Evolutionary conservation across 2,888 invertebrate species (phyloP), one percentile per base, ranked within the genome.

Genomic region (Oligia strigilis): DNA sequence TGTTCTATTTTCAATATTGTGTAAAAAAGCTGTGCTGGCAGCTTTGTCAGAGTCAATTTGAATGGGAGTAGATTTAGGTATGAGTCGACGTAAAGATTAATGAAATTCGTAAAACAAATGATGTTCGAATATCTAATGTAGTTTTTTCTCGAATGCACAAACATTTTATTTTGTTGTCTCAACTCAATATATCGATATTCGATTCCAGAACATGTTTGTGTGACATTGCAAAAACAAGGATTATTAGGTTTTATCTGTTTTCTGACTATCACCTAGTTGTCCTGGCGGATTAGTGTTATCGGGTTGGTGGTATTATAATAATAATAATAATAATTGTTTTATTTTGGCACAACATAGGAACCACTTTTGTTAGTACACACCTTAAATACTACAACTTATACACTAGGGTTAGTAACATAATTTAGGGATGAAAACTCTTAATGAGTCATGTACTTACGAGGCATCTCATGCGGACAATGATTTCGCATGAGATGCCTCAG

Each of bases 31-130:
- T 75, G 62, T 65, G 17, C 9, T 78, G 43, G 58, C 19, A 62
- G 71, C 73, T 75, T 69, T 23, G 52, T 69, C n/a, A 52, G 14
- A 73, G 46, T 72, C 52, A 49, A 85, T 85, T 73, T 70, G n/a
- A 67, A 75, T 72, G 55, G 8, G 4, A 75, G 19, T 62, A 73
- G 40, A 80, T 66, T 72, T 69, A 58, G 14, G 49, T 52, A 52
- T 17, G 23, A 46, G 49, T 62, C 43, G 46, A 52, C 64, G 49
- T 71, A n/a, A 70, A 73, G 66, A 81, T 67, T 74, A 66, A 66
- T 52, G 29, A 67, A 65, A 77, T 60, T 71, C 13, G 46, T 52
- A n/a, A 55, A 66, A 81, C 9, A 40, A 71, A 60, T 72, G 13
- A 17, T 13, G 13, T 65, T 75, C 1, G 43, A 60, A 69, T 52